Base-by-base conservation (phyloP, 1,140 invertebrate genomes). In the Drosophila equinoxialis region DNA sequence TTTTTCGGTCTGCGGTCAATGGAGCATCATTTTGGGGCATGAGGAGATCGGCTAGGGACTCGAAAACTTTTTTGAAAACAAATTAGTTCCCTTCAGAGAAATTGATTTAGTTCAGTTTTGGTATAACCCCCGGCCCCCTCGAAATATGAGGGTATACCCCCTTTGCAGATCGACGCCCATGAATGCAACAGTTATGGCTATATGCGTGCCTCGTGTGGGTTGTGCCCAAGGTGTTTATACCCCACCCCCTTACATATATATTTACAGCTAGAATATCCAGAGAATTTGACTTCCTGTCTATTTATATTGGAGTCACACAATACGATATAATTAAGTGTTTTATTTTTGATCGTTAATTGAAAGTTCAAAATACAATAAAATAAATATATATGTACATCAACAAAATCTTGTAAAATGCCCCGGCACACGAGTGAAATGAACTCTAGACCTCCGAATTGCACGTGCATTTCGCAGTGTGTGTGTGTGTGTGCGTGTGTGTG, bases 231-330 rank as follows among this genome's bases (percentile, higher is more conserved):
- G 45, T 51, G 45, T 48, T 48, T 7, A 45, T 17, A 45, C 23
- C 23, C 3, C 1, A n/a, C n/a, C 17, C 17, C 23, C n/a, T 11
- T 51, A 23, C 20, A 23, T 51, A 23, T 51, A 23, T 51, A 51
- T 51, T 51, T 51, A 51, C 45, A 51, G 45, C 45, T 51, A 51
- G 17, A 51, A 51, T 11, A 23, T 51, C 20, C 45, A 51, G 17
- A 23, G 17, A 51, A 23, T 51, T 51, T 23, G 17, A 51, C n/a
- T 51, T 51, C 45, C 45, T 51, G 45, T 4, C 17, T 23, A 20
- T 48, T 20, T 48, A 23, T 51, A 48, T 48, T 48, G 45, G 14
- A 48, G 45, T 48, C 45, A 20, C 8, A 51, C 45, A 51, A 51
- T 51, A 51, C 7, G 2, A 41, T 45, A 7, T 45, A 51, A 51